These are phyloP conservation scores for Macaria notata DNA, from an alignment of 2,888 invertebrate genomes.

Conservation along the genomic window DNA sequence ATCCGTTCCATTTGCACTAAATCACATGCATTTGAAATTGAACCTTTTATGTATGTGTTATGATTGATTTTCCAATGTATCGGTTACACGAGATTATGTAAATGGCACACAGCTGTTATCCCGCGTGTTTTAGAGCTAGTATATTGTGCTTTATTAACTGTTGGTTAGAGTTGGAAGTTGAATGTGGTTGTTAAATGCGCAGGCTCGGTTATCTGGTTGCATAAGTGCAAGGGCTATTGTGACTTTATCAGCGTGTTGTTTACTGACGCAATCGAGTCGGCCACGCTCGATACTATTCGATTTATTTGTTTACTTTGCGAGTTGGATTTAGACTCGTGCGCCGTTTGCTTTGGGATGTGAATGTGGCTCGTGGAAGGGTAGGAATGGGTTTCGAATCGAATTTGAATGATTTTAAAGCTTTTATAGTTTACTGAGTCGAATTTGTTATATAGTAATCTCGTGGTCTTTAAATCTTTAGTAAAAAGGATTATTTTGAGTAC, in stretches of 20 bases:
- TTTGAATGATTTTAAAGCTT: neutral
- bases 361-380: neutral
- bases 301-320: conserved; percentile 17
- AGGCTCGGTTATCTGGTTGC: conserved; percentile 66
- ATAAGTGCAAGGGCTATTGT: conserved; percentile 69
- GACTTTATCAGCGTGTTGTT: conserved; percentile 58
- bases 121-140: conserved; percentile 33
- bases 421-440: neutral
- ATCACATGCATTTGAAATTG: conserved; percentile 35
- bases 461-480: neutral
- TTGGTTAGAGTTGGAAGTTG: conserved; percentile 40
- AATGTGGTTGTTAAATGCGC: conserved; percentile 49
- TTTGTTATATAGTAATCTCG: neutral
- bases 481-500: neutral
- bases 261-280: conserved; percentile 55
- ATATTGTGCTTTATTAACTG: conserved; percentile 40
- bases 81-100: conserved; percentile 55
- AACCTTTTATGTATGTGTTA: conserved; percentile 28
- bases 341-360: neutral
- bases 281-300: conserved; percentile 10
- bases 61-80: conserved; percentile 44
- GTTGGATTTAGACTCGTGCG: conserved; percentile 13
- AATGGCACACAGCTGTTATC: conserved; percentile 64
- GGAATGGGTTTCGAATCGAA: neutral
- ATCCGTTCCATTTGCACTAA: conserved; percentile 28